Evolutionary conservation across 2,888 invertebrate genomes (phyloP).

Genomic region (Drosophila tanythrix): DNA sequence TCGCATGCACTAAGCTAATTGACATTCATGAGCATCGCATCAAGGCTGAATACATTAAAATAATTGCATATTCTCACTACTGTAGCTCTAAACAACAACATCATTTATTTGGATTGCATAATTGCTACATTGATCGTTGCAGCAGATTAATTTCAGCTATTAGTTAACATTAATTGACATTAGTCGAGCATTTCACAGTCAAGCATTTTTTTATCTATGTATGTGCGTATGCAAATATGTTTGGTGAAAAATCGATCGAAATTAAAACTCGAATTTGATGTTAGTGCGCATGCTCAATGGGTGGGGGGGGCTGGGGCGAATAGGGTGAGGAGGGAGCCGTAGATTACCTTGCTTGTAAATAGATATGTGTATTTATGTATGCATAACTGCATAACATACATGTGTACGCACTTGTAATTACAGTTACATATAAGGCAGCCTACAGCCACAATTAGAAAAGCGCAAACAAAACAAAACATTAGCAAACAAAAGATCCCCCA

Average conservation of each 20-base stretch:
- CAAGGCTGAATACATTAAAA: constrained; percentile 79
- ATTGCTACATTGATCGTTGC: constrained; percentile 55
- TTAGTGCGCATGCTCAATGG: constrained; percentile 48
- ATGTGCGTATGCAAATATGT: not conserved
- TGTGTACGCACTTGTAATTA: constrained; percentile 28
- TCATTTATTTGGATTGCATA: constrained; percentile 41
- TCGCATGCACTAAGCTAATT: constrained; percentile 66
- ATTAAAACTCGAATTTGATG: constrained; percentile 32
- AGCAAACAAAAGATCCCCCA: constrained; percentile 66
- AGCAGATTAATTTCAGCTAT: constrained; percentile 35
- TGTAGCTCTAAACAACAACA: constrained; percentile 49
- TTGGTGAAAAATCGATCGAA: constrained; percentile 68
- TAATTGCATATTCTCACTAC: constrained; percentile 72
- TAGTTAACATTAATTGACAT: constrained; percentile 43
- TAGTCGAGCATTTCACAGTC: constrained; percentile 23
- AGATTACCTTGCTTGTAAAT: constrained; percentile 39
- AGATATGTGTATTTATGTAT: constrained; percentile 5
- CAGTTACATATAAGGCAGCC: constrained; percentile 41
- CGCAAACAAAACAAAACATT: constrained; percentile 26
- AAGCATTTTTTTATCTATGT: constrained; percentile 6
- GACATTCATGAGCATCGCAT: constrained; percentile 78
- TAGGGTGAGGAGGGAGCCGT: not conserved
- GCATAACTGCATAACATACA: constrained; percentile 1
- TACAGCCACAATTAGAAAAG: constrained; percentile 44
- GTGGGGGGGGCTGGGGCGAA: not conserved